Conservation (phyloP, 64 coral and sea anemone genomes). For the Porites australiensis region DNA sequence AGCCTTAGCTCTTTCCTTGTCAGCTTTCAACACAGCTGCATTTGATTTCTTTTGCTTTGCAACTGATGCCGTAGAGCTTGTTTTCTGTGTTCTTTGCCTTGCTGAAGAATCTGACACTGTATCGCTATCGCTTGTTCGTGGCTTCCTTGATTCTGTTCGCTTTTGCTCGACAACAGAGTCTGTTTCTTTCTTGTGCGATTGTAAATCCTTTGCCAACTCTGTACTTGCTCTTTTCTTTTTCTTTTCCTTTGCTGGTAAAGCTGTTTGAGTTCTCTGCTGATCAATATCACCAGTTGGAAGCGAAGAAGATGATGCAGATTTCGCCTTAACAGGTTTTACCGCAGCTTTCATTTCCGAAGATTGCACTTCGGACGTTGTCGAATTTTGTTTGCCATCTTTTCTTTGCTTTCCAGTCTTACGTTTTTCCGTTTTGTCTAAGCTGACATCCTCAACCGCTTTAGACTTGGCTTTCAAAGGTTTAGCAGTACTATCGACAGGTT, state of each 20-base stretch:
- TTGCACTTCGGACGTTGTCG: background rate
- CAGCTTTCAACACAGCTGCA: background rate
- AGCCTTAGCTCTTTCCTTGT: background rate
- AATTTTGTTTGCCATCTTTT: constrained; percentile 10
- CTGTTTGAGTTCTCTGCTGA: background rate
- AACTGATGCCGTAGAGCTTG: background rate
- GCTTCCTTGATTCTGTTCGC: background rate
- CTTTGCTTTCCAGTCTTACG: constrained; percentile 23
- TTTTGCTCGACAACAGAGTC: background rate
- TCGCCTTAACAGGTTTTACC: background rate
- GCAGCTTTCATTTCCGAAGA: background rate
- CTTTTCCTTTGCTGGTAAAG: background rate
- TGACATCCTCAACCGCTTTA: background rate
- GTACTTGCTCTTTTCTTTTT: background rate
- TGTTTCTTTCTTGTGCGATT: constrained; percentile 2
- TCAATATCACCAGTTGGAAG: background rate
- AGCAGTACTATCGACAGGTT: background rate
- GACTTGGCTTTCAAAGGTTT: constrained; percentile 1
- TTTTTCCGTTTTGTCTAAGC: background rate
- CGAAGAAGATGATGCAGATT: constrained; percentile 26
- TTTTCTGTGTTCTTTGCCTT: constrained; percentile 23
- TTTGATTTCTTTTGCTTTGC: constrained; percentile 11
- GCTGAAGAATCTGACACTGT: background rate
- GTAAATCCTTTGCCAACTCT: background rate
- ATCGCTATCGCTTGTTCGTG: constrained; percentile 23